Evolutionary conservation across 2,113 vertebrate genomes (phyloP), one percentile per base, ranked within the genome.

Genomic region (Mola mola): DNA sequence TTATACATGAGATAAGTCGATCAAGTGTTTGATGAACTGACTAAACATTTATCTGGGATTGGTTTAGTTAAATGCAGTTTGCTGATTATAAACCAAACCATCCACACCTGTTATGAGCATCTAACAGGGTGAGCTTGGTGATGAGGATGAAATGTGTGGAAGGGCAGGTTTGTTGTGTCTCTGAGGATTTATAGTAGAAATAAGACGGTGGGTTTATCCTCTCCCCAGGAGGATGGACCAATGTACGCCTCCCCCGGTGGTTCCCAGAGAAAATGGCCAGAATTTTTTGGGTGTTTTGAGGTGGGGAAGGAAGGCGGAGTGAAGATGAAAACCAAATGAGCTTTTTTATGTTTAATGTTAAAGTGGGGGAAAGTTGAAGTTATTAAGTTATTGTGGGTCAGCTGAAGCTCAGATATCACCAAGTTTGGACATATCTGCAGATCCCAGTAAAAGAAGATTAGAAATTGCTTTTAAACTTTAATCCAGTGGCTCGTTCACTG

Each of bases 391-490:
- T 38, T 49, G 61, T 56, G 12, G 75, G 65, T 72, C 81, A 77
- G 56, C 41, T 34, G 29, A 24, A 72, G 78, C 77, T 83, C 75
- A 83, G 72, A 66, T 65, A 13, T 61, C n/a, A 22, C 17, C 13
- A 26, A 49, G 38, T 75, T 62, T 44, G 28, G 17, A 15, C 38
- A 37, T 52, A 66, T 67, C 19, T 56, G 43, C 37, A 38, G 59
- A 64, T 46, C 43, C 26, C 0, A 3, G 64, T 50, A 55, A 62
- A 81, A 79, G 78, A 17, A 86, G 81, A 80, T 84, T 79, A 84
- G 59, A 79, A 72, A 78, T 60, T 42, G 24, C 49, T 76, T 82
- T 72, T 72, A 78, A 78, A 75, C 78, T 78, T 17, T 84, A 81
- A 84, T 79, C 77, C 40, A 0, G 5, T 1, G 31, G 50, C 29